Percentiles rank a stretch among this genome's conserved stretches.
Evolutionary conservation across 2,797 vertebrate species (phyloP).

Genomic region (Rhinatrema bivittatum): DNA sequence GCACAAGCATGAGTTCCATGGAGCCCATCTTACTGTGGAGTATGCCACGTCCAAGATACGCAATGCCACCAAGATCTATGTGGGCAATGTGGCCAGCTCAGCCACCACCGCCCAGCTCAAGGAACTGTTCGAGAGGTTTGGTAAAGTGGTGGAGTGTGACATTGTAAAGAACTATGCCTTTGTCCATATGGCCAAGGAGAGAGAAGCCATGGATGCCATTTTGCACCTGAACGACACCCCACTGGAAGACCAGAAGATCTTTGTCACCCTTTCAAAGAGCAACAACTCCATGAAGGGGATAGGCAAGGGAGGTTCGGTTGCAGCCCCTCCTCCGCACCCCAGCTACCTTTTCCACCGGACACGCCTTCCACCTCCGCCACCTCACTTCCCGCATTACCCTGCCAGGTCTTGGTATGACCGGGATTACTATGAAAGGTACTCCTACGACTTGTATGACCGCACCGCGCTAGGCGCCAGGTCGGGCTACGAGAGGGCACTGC

Average conservation of each 20-base stretch:
- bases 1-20: slow-evolving; percentile 51
- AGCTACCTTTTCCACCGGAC: slow-evolving; percentile 26
- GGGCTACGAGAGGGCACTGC: slow-evolving; percentile 40
- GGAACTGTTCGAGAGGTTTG: slow-evolving; percentile 53
- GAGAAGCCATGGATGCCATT: slow-evolving; percentile 53
- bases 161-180: slow-evolving; percentile 59
- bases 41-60: slow-evolving; percentile 59
- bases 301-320: slow-evolving; percentile 25
- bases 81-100: slow-evolving; percentile 52
- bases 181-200: slow-evolving; percentile 57
- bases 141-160: slow-evolving; percentile 57
- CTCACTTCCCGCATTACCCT: slow-evolving; percentile 37
- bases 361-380: slow-evolving; percentile 26
- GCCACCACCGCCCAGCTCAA: slow-evolving; percentile 48
- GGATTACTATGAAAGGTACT: slow-evolving; percentile 24
- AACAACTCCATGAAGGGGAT: slow-evolving; percentile 41
- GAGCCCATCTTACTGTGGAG: slow-evolving; percentile 52
- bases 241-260: slow-evolving; percentile 52
- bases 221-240: slow-evolving; percentile 47
- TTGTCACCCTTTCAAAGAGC: slow-evolving; percentile 53
- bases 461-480: slow-evolving; percentile 25
- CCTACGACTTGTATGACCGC: slow-evolving; percentile 42
- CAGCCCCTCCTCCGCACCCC: slow-evolving; percentile 22
- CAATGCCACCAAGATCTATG: slow-evolving; percentile 60
- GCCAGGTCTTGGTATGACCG: slow-evolving; percentile 42